A percentile compares a stretch with the other conserved stretches of the same genome.
Conservation (phyloP, 2,888 invertebrate genomes). For the Oscheius sp. region DNA sequence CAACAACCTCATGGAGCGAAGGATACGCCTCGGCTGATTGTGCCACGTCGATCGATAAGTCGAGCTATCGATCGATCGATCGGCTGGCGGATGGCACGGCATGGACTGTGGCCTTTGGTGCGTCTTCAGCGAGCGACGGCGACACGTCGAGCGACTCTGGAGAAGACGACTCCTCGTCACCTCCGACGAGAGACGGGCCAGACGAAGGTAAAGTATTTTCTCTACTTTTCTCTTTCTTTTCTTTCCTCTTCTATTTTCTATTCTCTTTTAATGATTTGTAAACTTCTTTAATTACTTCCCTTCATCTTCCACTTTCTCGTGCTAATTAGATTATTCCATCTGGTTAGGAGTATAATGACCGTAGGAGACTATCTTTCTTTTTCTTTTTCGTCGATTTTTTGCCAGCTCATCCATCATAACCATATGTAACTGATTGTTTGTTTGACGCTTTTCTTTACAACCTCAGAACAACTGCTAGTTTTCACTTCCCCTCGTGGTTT, state of each 20-base stretch:
- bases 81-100: conserved; percentile 42
- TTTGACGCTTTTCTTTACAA: conserved; percentile 9
- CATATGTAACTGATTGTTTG: conserved; percentile 7
- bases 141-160: conserved; percentile 64
- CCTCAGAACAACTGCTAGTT: not conserved
- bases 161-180: conserved; percentile 59
- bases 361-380: not conserved
- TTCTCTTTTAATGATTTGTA: not conserved
- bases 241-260: not conserved
- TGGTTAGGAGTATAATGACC: not conserved
- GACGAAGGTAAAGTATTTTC: conserved; percentile 58
- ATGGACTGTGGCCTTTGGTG: conserved; percentile 67
- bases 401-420: not conserved
- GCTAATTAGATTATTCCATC: conserved; percentile 1
- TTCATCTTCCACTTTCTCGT: not conserved
- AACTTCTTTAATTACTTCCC: not conserved
- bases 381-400: not conserved
- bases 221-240: not conserved
- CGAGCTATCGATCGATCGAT: not conserved
- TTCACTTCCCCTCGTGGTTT: not conserved
- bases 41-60: conserved; percentile 9
- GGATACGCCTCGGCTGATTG: conserved; percentile 27
- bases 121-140: conserved; percentile 61
- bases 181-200: conserved; percentile 65
- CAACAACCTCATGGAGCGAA: conserved; percentile 30